Percentiles rank a stretch among this genome's conserved stretches.
phyloP scores from a whole-genome alignment of 53 echinoderm and acorn worm genomes.

The Mesocentrotus franciscanus region DNA sequence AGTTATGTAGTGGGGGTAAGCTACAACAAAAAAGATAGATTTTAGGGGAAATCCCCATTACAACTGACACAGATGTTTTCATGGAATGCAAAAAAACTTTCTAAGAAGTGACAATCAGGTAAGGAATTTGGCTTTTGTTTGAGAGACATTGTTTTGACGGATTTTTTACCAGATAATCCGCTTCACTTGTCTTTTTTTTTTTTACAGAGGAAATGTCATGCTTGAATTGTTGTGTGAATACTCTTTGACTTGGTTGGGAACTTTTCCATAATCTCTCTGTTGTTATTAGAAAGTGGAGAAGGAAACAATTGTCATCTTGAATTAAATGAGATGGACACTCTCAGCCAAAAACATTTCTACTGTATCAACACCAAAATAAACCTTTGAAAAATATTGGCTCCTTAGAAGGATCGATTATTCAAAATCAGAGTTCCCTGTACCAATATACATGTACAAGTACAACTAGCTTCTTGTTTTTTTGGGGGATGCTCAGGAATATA shows the following conservation, averaged over 20 bases:
- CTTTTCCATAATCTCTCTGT: background rate
- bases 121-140: background rate
- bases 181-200: background rate
- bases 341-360: too few species aligned
- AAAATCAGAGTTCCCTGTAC: too few species aligned
- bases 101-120: background rate
- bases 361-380: background rate
- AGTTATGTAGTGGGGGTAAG: too few species aligned
- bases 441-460: too few species aligned
- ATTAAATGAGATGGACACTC: background rate
- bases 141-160: background rate
- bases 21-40: too few species aligned
- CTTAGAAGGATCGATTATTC: too few species aligned
- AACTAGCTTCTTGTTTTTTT: too few species aligned
- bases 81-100: too few species aligned
- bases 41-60: too few species aligned
- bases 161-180: background rate
- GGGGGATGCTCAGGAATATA: too few species aligned
- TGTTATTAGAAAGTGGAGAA: background rate
- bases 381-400: too few species aligned
- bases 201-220: background rate
- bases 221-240: background rate
- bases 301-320: slow-evolving; percentile 5
- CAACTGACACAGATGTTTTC: too few species aligned
- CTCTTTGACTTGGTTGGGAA: background rate